Conservation (phyloP, 2,888 invertebrate species). For the Napeogenes inachia region DNA sequence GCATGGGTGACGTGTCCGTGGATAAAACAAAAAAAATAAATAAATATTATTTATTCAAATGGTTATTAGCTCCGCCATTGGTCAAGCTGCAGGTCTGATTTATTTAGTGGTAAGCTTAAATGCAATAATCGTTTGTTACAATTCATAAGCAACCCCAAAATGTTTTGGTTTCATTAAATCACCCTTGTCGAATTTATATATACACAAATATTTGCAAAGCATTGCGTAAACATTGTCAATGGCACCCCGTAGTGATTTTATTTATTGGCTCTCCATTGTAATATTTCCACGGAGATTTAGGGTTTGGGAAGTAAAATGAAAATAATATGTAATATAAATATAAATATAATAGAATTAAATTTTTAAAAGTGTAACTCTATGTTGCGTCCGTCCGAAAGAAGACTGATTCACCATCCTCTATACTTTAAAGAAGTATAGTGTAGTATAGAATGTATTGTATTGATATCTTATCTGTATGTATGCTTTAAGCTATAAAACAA, state of each 20-base stretch:
- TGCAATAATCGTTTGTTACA: conserved; percentile 25
- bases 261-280: conserved; percentile 63
- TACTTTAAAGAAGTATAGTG: too few relatives aligned
- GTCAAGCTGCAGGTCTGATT: conserved; percentile 19
- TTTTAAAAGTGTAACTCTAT: too few relatives aligned
- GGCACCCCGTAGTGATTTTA: conserved; percentile 52
- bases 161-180: conserved; percentile 70
- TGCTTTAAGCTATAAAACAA: too few relatives aligned
- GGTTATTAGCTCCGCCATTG: not conserved
- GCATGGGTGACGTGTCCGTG: too few relatives aligned
- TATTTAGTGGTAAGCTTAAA: conserved; percentile 26
- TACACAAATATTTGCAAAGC: conserved; percentile 59
- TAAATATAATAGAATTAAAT: too few relatives aligned
- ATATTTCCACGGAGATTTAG: conserved; percentile 21
- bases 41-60: too few relatives aligned
- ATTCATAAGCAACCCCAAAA: conserved; percentile 39
- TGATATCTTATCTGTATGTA: too few relatives aligned
- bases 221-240: conserved; percentile 58
- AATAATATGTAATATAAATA: not conserved
- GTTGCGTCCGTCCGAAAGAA: too few relatives aligned
- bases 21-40: too few relatives aligned
- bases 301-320: not conserved
- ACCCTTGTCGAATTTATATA: conserved; percentile 50
- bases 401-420: too few relatives aligned
- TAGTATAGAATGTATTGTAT: too few relatives aligned